Evolutionary conservation across 1,140 invertebrate species (phyloP).

Genomic region (Heliconius eleuchia): DNA sequence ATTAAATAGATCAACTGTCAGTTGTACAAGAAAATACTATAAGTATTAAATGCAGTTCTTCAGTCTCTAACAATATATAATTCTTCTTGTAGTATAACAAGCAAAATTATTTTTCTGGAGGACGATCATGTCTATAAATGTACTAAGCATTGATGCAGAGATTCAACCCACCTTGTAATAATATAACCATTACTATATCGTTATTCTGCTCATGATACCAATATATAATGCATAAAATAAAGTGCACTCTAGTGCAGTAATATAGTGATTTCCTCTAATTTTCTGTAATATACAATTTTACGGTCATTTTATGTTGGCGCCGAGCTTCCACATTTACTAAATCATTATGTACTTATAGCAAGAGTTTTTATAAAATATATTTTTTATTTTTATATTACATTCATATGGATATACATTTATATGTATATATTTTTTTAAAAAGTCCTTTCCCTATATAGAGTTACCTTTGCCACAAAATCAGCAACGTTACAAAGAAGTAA

Average conservation of each 20-base stretch:
- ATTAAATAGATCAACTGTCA: no score
- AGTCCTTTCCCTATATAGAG: neutral
- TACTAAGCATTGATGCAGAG: neutral
- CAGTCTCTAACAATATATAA: neutral
- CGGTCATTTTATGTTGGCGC: neutral
- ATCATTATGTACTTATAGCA: neutral
- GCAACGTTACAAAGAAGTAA: conserved; percentile 13
- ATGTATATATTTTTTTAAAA: no score
- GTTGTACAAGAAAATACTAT: no score
- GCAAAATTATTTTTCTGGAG: neutral
- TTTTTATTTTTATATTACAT: no score
- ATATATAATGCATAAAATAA: conserved; percentile 14
- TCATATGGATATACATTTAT: no score
- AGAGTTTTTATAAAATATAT: no score
- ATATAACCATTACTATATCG: neutral
- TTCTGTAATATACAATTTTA: neutral
- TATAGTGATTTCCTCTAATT: conserved; percentile 2
- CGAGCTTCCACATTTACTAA: neutral
- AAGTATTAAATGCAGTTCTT: neutral
- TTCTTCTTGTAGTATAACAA: neutral
- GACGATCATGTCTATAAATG: neutral
- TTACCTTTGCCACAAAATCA: neutral
- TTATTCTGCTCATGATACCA: neutral
- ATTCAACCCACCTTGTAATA: neutral
- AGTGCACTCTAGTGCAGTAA: neutral